A percentile compares a stretch with the other conserved stretches of the same genome.
phyloP scores from a whole-genome alignment of 2,888 invertebrate species.

The Carabus problematicus region DNA sequence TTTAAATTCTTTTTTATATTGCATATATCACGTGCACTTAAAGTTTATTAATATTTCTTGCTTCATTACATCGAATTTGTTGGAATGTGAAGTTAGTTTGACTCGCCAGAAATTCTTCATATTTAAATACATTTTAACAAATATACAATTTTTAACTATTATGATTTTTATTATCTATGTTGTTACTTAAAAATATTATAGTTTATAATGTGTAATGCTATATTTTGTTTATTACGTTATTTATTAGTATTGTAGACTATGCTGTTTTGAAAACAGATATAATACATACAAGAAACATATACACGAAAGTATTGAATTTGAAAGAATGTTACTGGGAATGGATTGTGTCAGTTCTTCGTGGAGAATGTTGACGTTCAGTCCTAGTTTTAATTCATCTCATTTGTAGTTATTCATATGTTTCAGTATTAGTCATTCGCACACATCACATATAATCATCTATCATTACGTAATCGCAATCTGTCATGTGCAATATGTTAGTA shows the following conservation, averaged over 20 bases:
- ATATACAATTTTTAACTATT: no score
- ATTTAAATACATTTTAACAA: slow-evolving; percentile 1
- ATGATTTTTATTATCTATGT: no score
- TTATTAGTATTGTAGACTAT: slow-evolving; percentile 41
- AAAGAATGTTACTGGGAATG: slow-evolving; percentile 38
- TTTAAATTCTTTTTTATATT: no score
- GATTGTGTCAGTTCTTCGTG: slow-evolving; percentile 45
- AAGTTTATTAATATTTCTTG: no score
- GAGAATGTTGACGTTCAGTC: slow-evolving; percentile 45
- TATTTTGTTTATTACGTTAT: slow-evolving; percentile 18
- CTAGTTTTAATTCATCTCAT: slow-evolving; percentile 36
- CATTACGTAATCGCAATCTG: no score
- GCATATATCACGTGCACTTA: no score
- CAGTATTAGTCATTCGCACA: slow-evolving; percentile 10
- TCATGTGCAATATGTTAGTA: no score
- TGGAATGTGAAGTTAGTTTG: slow-evolving; percentile 9
- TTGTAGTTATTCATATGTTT: slow-evolving; percentile 17
- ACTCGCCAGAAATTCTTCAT: neutral
- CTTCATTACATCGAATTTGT: no score
- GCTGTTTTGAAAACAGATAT: slow-evolving; percentile 42
- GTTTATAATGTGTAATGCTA: no score
- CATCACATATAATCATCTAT: slow-evolving; percentile 2
- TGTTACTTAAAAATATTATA: no score
- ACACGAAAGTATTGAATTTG: slow-evolving; percentile 24
- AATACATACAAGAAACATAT: slow-evolving; percentile 37